Evolutionary conservation across 2,113 vertebrate genomes (phyloP).

Genomic region (Daubentonia madagascariensis): DNA sequence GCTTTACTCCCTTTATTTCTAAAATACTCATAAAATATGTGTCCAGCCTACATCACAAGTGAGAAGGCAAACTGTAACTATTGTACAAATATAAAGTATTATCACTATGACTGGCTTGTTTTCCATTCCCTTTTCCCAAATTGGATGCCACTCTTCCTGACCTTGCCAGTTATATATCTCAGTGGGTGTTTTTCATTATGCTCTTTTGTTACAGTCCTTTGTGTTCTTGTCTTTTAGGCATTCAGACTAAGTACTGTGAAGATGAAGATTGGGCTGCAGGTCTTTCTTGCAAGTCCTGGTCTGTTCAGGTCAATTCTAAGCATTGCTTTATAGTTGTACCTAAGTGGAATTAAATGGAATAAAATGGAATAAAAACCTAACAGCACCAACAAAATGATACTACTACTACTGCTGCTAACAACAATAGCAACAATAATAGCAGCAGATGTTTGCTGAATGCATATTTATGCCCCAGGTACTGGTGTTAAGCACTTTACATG

Average conservation of each 20-base stretch:
- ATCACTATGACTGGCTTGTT: neutral
- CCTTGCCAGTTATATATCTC: neutral
- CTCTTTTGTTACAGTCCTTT: neutral
- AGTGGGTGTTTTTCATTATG: neutral
- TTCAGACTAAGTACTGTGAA: neutral
- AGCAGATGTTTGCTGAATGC: neutral
- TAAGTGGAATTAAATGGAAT: neutral
- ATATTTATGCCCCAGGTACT: neutral
- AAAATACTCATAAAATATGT: neutral
- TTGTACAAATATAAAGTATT: neutral
- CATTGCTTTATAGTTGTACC: neutral
- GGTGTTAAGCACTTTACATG: neutral
- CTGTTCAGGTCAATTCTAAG: neutral
- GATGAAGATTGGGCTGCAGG: neutral
- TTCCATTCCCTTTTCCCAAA: neutral
- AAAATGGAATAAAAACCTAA: neutral
- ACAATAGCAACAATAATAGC: neutral
- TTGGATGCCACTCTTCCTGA: neutral
- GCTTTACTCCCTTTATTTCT: neutral
- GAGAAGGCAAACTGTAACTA: neutral
- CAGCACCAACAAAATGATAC: neutral
- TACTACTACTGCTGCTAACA: neutral
- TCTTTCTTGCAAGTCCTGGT: neutral
- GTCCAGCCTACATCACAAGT: neutral
- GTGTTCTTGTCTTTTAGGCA: neutral